Evolutionary conservation across 1,140 invertebrate genomes (phyloP), one percentile per base, ranked within the genome.

Genomic region (Diabrotica undecimpunctata): DNA sequence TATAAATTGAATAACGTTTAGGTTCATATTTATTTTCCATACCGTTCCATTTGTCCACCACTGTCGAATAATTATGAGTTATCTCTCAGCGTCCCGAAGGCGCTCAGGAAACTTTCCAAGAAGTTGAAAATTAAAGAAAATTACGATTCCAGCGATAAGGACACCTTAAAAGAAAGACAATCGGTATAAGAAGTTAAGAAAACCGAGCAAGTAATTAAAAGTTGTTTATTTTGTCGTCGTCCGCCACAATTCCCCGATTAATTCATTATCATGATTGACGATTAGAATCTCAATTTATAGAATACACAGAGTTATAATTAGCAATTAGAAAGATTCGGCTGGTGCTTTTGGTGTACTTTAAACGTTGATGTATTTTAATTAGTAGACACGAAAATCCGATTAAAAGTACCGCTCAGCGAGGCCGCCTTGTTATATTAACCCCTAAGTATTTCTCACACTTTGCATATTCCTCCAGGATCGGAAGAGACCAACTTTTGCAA

Each of bases 251-350:
- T 68, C 71, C 60, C 59, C 76, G 75, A 77, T 77, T 77, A 77
- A 77, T 77, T 77, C 76, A 77, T 77, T 77, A 77, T 75, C 76
- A 72, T 74, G 75, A 76, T 74, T 74, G 71, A 66, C 76, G 76
- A 78, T 78, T 77, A 78, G 75, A 76, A 78, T 78, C 76, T 71
- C 76, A 78, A 78, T 78, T 78, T 77, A 75, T 77, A 77, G 76
- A 78, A 77, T 76, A 78, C 76, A 78, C 76, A 78, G 75, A 75
- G 70, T 75, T 76, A 74, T 77, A 78, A 78, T 78, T 78, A 78
- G 75, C 72, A 75, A 75, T 75, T 75, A 76, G 71, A 73, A 72
- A 74, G 73, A 73, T 74, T 73, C 67, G 41, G 68, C 67, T 67
- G 41, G n/a, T 46, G 70, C 70, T 70, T 60, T 60, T 67, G 57